Percentiles rank a stretch among this genome's conserved stretches.
phyloP scores from a whole-genome alignment of 2,113 vertebrate genomes.

The Phycodurus eques region DNA sequence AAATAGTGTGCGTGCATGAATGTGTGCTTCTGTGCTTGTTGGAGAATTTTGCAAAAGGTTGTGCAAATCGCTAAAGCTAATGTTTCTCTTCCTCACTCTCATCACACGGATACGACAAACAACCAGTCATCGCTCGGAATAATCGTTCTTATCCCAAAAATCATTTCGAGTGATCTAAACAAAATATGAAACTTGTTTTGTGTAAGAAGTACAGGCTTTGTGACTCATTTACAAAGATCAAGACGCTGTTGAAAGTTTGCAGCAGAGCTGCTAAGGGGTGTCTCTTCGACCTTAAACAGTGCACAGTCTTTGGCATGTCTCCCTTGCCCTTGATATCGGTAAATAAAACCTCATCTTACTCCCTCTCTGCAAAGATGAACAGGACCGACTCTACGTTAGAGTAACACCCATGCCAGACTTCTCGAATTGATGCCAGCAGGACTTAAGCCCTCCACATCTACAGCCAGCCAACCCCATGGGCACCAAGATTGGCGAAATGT shows the following conservation, averaged over 20 bases:
- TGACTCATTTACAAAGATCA: background rate
- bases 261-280: background rate
- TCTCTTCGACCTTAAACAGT: background rate
- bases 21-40: constrained; percentile 57
- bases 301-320: constrained; percentile 19
- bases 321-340: constrained; percentile 29
- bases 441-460: constrained; percentile 32
- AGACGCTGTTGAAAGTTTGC: background rate
- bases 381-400: background rate
- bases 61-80: constrained; percentile 36
- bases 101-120: background rate
- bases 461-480: constrained; percentile 8
- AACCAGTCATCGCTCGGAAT: background rate
- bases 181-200: background rate
- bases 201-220: background rate
- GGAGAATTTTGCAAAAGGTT: constrained; percentile 54
- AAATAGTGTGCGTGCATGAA: constrained; percentile 8
- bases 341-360: constrained; percentile 22
- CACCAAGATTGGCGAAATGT: constrained; percentile 36
- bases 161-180: background rate
- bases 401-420: background rate
- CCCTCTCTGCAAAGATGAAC: constrained; percentile 6
- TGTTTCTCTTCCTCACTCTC: background rate
- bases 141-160: background rate
- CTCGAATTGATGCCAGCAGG: constrained; percentile 32